Conservation (phyloP, 2,797 vertebrate genomes). For the Lophius americanus region DNA sequence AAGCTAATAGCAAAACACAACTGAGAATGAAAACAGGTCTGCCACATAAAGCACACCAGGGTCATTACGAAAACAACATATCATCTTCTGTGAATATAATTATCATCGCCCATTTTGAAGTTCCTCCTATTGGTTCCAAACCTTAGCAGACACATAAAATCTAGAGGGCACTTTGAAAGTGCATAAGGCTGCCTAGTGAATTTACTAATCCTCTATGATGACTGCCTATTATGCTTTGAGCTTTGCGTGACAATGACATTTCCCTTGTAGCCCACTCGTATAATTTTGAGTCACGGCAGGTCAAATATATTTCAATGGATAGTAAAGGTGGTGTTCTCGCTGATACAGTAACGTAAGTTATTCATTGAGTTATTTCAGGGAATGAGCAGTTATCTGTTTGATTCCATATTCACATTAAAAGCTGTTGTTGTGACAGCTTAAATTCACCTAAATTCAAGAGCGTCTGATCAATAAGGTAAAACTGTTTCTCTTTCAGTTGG, state of each 20-base stretch:
- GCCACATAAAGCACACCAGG: conserved; percentile 41
- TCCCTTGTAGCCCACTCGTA: no score
- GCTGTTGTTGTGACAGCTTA: conserved; percentile 6
- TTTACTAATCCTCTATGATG: no score
- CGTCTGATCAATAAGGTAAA: conserved; percentile 39
- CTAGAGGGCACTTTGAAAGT: no score
- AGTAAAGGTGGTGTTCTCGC: neutral
- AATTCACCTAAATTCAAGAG: conserved; percentile 15
- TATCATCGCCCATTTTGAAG: conserved; percentile 16
- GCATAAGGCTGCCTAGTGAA: no score
- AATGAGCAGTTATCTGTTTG: conserved; percentile 18
- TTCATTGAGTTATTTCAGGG: conserved; percentile 14
- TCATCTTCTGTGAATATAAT: conserved; percentile 23
- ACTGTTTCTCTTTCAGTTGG: conserved; percentile 32
- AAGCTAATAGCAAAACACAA: conserved; percentile 40
- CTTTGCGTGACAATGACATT: no score
- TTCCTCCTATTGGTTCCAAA: conserved; percentile 14
- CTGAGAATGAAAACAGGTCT: conserved; percentile 58
- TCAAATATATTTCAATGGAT: neutral
- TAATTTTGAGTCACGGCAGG: no score
- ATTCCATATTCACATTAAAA: conserved; percentile 23
- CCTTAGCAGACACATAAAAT: neutral
- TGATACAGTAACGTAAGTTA: neutral
- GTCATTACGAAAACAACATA: conserved; percentile 35
- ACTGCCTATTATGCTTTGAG: no score